These are phyloP conservation scores for Melanostigma gelatinosum DNA, from an alignment of 2,113 vertebrate genomes.

Conservation along the genomic window DNA sequence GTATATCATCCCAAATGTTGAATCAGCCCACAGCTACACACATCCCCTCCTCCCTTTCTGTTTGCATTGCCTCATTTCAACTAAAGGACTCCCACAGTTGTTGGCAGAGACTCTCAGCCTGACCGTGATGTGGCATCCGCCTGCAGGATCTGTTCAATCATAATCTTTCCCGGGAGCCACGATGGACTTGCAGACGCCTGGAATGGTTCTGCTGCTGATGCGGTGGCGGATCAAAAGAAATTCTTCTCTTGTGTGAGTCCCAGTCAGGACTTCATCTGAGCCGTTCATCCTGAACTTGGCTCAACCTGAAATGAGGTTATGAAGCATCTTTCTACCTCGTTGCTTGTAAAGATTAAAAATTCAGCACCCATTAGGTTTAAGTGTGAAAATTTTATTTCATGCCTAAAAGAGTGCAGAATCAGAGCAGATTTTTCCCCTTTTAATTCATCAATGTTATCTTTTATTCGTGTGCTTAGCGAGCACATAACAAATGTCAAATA, in stretches of 20 bases:
- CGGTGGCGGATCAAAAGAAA: not conserved
- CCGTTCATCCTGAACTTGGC: not conserved
- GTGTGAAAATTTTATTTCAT: slow-evolving; percentile 58
- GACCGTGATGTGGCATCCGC: not conserved
- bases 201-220: not conserved
- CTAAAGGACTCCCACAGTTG: not conserved
- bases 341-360: slow-evolving; percentile 28
- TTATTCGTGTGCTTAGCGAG: not conserved
- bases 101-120: not conserved
- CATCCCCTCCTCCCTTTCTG: not conserved
- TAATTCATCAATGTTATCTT: slow-evolving; percentile 1
- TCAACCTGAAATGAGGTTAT: slow-evolving; percentile 28
- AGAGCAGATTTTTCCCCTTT: not conserved
- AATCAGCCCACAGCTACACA: not conserved
- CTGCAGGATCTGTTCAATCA: not conserved
- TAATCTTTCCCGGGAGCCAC: not conserved
- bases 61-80: not conserved
- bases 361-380: not conserved
- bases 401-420: slow-evolving; percentile 42
- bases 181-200: slow-evolving; percentile 1
- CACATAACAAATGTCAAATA: slow-evolving; percentile 8
- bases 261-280: slow-evolving; percentile 6
- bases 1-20: not conserved
- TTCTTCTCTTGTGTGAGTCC: not conserved
- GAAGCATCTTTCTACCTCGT: slow-evolving; percentile 15